These are phyloP conservation scores for Sarcophaga carnaria DNA, from an alignment of 2,888 invertebrate species.

Conservation along the genomic window DNA sequence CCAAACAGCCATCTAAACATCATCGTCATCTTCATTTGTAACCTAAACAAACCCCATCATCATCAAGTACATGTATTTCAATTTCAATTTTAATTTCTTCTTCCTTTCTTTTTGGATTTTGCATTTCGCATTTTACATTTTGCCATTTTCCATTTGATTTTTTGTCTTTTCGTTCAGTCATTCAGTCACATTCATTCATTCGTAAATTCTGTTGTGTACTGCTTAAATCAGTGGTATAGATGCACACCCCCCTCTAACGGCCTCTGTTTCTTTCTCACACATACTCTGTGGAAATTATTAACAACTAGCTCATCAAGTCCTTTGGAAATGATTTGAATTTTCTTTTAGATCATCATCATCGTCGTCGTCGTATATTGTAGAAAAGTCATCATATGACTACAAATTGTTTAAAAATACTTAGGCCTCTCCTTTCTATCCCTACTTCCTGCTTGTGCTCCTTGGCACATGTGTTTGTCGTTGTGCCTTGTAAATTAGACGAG, in stretches of 20 bases:
- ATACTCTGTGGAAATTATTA: constrained; percentile 53
- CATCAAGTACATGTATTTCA: constrained; percentile 28
- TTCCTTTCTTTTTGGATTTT: constrained; percentile 2
- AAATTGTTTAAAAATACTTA: background rate
- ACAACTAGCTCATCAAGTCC: constrained; percentile 67
- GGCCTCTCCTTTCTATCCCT: background rate
- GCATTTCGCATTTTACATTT: background rate
- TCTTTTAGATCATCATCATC: constrained; percentile 61
- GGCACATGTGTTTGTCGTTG: background rate
- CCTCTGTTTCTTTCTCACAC: no score
- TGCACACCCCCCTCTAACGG: no score
- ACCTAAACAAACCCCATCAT: background rate
- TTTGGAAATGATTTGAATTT: constrained; percentile 66
- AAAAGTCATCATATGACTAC: constrained; percentile 1
- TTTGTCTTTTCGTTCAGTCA: constrained; percentile 43
- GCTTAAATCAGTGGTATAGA: constrained; percentile 23
- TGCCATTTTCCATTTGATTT: background rate
- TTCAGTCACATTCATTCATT: constrained; percentile 63
- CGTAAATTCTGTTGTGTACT: constrained; percentile 59
- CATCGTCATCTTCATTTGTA: background rate
- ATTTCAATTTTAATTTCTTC: constrained; percentile 60
- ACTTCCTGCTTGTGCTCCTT: background rate
- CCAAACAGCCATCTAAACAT: background rate
- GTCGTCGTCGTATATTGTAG: background rate
- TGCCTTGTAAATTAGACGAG: constrained; percentile 7